Conservation (phyloP, 2,797 vertebrate genomes). For the Monodelphis domestica region DNA sequence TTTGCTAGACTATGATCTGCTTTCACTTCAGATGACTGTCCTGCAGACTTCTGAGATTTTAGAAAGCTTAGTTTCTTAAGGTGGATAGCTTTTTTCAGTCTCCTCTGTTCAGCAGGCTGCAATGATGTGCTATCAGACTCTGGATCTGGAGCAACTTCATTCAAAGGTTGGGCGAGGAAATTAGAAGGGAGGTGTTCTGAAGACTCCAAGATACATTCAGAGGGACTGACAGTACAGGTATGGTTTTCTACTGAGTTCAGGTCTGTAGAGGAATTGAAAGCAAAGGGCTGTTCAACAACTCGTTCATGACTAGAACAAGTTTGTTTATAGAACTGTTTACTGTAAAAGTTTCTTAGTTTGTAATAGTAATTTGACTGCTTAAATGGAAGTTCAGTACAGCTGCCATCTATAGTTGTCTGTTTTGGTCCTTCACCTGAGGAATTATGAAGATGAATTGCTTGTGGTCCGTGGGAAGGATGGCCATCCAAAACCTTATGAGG, state of each 20-base stretch:
- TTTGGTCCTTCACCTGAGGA: slow-evolving; percentile 80
- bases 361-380: slow-evolving; percentile 91
- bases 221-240: slow-evolving; percentile 79
- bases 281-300: slow-evolving; percentile 83
- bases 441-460: slow-evolving; percentile 57
- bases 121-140: slow-evolving; percentile 74
- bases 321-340: slow-evolving; percentile 93
- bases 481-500: slow-evolving; percentile 78
- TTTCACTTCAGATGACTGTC: slow-evolving; percentile 79
- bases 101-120: slow-evolving; percentile 85
- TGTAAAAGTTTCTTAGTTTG: slow-evolving; percentile 95
- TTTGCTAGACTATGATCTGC: neutral
- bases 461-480: slow-evolving; percentile 80
- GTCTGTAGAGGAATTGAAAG: slow-evolving; percentile 75
- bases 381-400: slow-evolving; percentile 84
- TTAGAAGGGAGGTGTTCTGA: slow-evolving; percentile 81
- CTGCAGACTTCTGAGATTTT: slow-evolving; percentile 90
- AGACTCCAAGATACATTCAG: slow-evolving; percentile 81
- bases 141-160: slow-evolving; percentile 82
- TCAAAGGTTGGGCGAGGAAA: slow-evolving; percentile 84
- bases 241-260: slow-evolving; percentile 71
- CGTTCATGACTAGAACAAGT: slow-evolving; percentile 83
- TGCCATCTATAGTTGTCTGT: slow-evolving; percentile 72
- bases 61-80: slow-evolving; percentile 96
- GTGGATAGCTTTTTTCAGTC: slow-evolving; percentile 93